Conservation (phyloP, 2,113 vertebrate genomes). For the Poecile atricapillus region DNA sequence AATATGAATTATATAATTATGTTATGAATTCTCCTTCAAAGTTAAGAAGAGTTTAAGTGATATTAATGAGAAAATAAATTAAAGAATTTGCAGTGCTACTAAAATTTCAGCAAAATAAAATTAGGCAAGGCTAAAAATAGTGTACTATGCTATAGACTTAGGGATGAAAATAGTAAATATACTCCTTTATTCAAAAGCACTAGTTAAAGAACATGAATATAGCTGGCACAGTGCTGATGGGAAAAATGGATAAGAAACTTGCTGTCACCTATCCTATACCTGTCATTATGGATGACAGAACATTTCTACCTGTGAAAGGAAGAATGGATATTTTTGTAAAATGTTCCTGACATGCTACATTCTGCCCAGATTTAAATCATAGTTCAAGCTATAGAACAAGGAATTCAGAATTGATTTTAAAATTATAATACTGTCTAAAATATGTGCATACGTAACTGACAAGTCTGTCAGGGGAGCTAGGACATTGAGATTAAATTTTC, state of each 20-base stretch:
- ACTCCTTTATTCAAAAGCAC: not conserved
- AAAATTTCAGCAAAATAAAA: conserved; percentile 33
- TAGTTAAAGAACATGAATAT: not conserved
- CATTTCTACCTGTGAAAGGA: not conserved
- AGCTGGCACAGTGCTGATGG: not conserved
- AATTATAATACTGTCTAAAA: conserved; percentile 15
- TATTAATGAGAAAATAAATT: conserved; percentile 14
- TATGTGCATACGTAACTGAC: not conserved
- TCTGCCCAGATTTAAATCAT: not conserved
- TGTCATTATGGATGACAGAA: conserved; percentile 38
- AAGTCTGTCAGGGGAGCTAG: not conserved
- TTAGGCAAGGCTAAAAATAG: conserved; percentile 34
- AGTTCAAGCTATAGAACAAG: not conserved
- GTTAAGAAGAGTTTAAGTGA: not conserved
- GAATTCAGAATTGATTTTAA: conserved; percentile 19
- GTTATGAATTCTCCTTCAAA: not conserved
- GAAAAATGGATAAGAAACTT: not conserved
- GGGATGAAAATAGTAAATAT: conserved; percentile 15
- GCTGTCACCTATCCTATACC: not conserved
- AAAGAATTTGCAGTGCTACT: not conserved
- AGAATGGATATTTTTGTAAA: conserved; percentile 27
- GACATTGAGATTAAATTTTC: not conserved
- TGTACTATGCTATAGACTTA: not conserved
- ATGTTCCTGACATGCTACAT: not conserved
- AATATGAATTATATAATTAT: not conserved